Percentiles rank a stretch among this genome's conserved stretches.
Evolutionary conservation across 2,888 invertebrate genomes (phyloP).

Genomic region (Leptinotarsa tumamoca): DNA sequence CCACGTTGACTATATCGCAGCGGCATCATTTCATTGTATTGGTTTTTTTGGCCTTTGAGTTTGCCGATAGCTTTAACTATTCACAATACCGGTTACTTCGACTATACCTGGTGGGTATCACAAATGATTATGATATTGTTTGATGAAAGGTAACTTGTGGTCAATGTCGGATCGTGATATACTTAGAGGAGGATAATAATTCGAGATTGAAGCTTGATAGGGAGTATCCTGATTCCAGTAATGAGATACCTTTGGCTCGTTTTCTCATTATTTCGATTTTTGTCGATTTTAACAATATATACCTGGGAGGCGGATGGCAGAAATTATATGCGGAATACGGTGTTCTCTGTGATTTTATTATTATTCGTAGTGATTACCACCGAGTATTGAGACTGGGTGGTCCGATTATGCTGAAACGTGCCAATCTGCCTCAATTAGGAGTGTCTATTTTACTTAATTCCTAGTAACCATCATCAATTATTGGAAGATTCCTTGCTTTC

Average conservation of each 20-base stretch:
- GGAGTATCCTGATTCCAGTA: constrained; percentile 8
- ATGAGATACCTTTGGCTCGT: background rate
- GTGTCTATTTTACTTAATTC: background rate
- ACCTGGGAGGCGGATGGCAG: background rate
- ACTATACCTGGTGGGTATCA: no score
- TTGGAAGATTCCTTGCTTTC: background rate
- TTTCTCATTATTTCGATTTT: constrained; percentile 14
- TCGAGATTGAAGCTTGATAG: constrained; percentile 1
- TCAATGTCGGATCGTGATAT: background rate
- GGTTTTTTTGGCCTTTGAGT: no score
- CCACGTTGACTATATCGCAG: no score
- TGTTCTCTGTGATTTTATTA: background rate
- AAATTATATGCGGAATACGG: constrained; percentile 14
- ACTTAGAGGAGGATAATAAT: background rate
- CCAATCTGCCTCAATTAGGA: background rate
- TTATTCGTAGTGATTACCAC: background rate
- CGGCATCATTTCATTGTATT: no score
- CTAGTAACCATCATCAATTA: background rate
- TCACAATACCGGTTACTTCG: no score
- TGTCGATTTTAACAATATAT: background rate
- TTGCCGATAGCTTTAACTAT: no score
- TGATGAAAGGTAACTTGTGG: background rate
- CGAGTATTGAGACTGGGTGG: background rate
- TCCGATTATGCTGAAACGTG: background rate
- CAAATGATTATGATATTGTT: background rate